phyloP scores from a whole-genome alignment of 2,888 invertebrate genomes.

The Agrenia bidenticulata region DNA sequence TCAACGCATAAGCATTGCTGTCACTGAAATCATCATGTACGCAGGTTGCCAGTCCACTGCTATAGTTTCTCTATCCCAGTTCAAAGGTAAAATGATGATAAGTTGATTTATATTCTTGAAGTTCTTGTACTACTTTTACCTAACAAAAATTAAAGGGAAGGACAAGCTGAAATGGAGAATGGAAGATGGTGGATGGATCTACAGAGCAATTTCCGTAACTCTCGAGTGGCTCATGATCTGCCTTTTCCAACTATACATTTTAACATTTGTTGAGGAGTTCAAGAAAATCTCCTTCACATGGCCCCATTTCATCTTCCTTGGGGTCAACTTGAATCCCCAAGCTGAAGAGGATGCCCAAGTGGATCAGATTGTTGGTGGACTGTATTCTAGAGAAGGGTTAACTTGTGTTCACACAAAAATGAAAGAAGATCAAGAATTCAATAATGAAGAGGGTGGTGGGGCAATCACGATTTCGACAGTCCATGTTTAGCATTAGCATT shows the following conservation, averaged over 20 bases:
- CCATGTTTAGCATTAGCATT: too few relatives aligned
- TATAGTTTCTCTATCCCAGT: slow-evolving; percentile 25
- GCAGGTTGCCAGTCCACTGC: slow-evolving; percentile 25
- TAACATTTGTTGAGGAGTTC: slow-evolving; percentile 7
- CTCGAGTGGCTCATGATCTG: slow-evolving; percentile 64
- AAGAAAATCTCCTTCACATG: not conserved
- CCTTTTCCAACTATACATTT: slow-evolving; percentile 1
- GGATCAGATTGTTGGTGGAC: too few relatives aligned
- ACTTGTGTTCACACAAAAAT: too few relatives aligned
- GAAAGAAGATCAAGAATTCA: too few relatives aligned
- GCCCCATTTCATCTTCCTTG: not conserved
- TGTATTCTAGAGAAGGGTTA: too few relatives aligned
- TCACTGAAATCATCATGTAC: slow-evolving; percentile 35
- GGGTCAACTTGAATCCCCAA: not conserved
- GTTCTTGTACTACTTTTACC: not conserved
- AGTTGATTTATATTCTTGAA: not conserved
- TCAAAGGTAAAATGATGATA: slow-evolving; percentile 31
- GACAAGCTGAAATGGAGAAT: slow-evolving; percentile 60
- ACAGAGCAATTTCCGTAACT: slow-evolving; percentile 66
- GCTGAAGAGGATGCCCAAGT: not conserved
- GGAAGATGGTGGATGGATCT: slow-evolving; percentile 65
- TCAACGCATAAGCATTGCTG: slow-evolving; percentile 42
- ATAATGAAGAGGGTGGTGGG: too few relatives aligned
- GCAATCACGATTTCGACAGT: too few relatives aligned
- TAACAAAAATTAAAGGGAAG: slow-evolving; percentile 55